Percentiles rank a stretch among this genome's conserved stretches.
Conservation (phyloP, 2,888 invertebrate species). For the Spilosoma lubricipeda region DNA sequence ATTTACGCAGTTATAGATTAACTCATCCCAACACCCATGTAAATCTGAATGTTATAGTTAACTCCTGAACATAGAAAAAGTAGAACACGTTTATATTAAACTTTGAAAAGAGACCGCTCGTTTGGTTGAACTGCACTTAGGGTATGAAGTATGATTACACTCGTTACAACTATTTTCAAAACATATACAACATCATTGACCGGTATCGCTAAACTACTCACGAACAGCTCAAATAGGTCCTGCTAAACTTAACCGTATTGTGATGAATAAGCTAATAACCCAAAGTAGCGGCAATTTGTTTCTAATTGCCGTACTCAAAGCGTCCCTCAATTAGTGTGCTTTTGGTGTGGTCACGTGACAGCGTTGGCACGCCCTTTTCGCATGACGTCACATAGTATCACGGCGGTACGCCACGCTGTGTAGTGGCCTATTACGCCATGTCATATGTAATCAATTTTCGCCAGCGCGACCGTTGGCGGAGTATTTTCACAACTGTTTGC, state of each 20-base stretch:
- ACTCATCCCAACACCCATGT: no score
- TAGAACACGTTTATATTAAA: background rate
- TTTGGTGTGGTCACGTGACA: constrained; percentile 57
- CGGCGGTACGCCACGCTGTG: constrained; percentile 7
- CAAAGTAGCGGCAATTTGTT: constrained; percentile 40
- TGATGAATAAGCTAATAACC: constrained; percentile 29
- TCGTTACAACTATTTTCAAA: constrained; percentile 9
- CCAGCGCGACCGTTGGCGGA: constrained; percentile 17
- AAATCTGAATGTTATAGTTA: no score
- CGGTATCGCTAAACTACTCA: background rate
- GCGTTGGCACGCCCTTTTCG: constrained; percentile 25
- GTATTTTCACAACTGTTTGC: constrained; percentile 48
- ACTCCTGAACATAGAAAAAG: no score
- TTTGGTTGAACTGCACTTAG: background rate
- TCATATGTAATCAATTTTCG: constrained; percentile 54
- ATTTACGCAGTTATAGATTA: no score
- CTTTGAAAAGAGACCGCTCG: background rate
- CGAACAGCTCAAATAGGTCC: constrained; percentile 15
- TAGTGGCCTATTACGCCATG: constrained; percentile 35
- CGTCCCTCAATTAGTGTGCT: constrained; percentile 41
- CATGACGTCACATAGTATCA: constrained; percentile 18
- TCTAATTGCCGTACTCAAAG: constrained; percentile 53
- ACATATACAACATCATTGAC: background rate
- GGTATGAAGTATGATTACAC: background rate
- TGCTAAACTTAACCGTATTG: constrained; percentile 3